A percentile compares a stretch with the other conserved stretches of the same genome.
Conservation (phyloP, 2,888 invertebrate genomes). For the Argyra leucocephala region DNA sequence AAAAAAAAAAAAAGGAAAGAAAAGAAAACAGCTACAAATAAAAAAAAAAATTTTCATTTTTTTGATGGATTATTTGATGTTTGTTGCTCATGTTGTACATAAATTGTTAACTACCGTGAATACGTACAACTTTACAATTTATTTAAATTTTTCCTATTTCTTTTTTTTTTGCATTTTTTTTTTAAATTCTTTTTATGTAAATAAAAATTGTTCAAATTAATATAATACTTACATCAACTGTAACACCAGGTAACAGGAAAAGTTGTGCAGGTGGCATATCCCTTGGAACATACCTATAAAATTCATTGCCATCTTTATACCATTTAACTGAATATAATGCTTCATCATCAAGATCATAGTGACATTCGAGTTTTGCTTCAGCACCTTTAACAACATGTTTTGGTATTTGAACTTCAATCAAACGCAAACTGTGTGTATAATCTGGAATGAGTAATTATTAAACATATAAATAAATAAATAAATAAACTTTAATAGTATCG, state of each 20-base stretch:
- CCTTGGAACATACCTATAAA: slow-evolving; percentile 75
- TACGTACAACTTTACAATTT: no score
- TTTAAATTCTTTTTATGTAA: no score
- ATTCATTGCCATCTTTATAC: slow-evolving; percentile 86
- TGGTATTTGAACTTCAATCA: slow-evolving; percentile 71
- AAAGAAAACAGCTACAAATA: no score
- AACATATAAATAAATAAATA: slow-evolving; percentile 14
- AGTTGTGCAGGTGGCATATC: slow-evolving; percentile 71
- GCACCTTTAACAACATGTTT: slow-evolving; percentile 70
- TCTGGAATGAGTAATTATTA: slow-evolving; percentile 34
- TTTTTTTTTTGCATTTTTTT: no score
- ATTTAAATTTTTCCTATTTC: no score
- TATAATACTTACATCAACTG: slow-evolving; percentile 79
- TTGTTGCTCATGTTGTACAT: no score
- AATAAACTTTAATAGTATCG: slow-evolving; percentile 7
- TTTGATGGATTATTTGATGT: no score
- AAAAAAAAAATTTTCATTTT: no score
- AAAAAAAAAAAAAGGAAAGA: no score
- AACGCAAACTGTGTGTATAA: slow-evolving; percentile 52
- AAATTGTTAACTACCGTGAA: no score
- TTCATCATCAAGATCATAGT: slow-evolving; percentile 73
- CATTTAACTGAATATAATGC: slow-evolving; percentile 81
- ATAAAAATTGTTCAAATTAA: no score
- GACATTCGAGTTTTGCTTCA: slow-evolving; percentile 66
- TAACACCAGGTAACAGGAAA: slow-evolving; percentile 69